Conservation (phyloP, 2,888 invertebrate genomes). For the Metacarcinus magister region DNA sequence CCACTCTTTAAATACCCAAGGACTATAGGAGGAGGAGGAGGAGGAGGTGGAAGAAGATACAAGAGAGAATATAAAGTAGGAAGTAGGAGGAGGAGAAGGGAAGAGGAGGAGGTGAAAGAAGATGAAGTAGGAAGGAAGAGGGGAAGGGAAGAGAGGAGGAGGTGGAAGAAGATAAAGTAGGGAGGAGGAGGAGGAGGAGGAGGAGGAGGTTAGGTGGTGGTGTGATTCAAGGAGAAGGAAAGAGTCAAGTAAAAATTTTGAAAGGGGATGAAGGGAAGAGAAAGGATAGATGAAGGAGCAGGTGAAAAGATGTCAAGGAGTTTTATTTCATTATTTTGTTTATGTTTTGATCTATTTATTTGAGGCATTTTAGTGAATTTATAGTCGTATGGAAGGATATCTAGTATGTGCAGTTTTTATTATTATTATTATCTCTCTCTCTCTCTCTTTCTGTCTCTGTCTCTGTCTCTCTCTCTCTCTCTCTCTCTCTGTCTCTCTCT, state of each 20-base stretch:
- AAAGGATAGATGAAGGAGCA: neutral
- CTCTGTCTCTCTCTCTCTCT: slow-evolving; percentile 9
- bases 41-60: neutral
- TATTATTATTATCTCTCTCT: neutral
- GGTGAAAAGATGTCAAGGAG: neutral
- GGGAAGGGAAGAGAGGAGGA: neutral
- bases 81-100: neutral
- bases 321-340: neutral
- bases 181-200: neutral
- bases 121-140: neutral
- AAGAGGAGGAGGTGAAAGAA: neutral
- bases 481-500: neutral
- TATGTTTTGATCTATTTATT: neutral
- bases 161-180: neutral
- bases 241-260: neutral
- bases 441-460: neutral
- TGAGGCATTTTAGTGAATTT: neutral
- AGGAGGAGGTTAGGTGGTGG: neutral
- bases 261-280: neutral
- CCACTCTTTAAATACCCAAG: too few relatives aligned
- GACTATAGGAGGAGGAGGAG: neutral
- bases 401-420: neutral
- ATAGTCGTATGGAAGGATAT: neutral
- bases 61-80: neutral
- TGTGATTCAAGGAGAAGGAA: neutral